Evolutionary conservation across 2,797 vertebrate genomes (phyloP).

Genomic region (Chlorospingus flavigularis): DNA sequence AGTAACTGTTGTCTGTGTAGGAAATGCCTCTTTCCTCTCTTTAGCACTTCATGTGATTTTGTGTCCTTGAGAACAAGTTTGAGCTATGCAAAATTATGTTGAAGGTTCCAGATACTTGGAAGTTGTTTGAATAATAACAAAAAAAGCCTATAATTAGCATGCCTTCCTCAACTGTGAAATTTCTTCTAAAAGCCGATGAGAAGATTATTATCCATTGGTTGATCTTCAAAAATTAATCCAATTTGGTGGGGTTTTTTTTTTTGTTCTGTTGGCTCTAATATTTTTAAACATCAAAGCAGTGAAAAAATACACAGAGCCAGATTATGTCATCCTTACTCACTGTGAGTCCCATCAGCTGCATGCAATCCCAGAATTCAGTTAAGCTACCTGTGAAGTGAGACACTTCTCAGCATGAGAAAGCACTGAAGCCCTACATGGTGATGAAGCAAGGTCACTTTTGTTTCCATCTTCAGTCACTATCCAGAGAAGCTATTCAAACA

Average conservation of each 20-base stretch:
- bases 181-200: conserved; percentile 44
- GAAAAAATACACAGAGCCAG: conserved; percentile 17
- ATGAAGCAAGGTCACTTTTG: conserved; percentile 60
- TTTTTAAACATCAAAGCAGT: conserved; percentile 50
- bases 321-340: conserved; percentile 17
- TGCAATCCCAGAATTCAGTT: not conserved
- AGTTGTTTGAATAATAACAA: not conserved
- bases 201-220: conserved; percentile 42
- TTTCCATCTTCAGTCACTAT: conserved; percentile 47
- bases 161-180: conserved; percentile 14
- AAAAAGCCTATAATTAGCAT: not conserved
- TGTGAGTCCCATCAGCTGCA: not conserved
- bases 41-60: not conserved
- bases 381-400: not conserved
- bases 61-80: not conserved
- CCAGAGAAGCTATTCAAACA: not conserved
- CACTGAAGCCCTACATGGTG: not conserved
- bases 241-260: not conserved
- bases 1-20: not conserved
- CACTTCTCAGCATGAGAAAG: not conserved
- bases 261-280: conserved; percentile 17
- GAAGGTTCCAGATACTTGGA: not conserved
- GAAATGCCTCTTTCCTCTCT: not conserved
- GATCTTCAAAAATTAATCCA: conserved; percentile 65
- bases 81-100: not conserved